These are phyloP conservation scores for Eulemur coronatus DNA, from an alignment of 2,797 vertebrate species.

Conservation along the genomic window DNA sequence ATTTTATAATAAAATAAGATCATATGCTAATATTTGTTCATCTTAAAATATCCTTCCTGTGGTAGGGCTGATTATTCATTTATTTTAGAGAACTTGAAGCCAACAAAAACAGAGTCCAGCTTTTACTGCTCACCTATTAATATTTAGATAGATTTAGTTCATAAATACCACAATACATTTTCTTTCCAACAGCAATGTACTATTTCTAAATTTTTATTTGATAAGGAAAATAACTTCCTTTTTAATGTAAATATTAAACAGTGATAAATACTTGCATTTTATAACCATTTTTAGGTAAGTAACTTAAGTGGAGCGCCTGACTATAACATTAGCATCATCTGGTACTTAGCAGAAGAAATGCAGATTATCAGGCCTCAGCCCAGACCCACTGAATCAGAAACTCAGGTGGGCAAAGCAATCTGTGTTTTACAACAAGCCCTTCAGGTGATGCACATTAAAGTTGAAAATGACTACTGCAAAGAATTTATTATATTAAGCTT, in stretches of 20 bases:
- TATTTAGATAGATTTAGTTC: background rate
- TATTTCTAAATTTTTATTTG: conserved; percentile 24
- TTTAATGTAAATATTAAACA: conserved; percentile 15
- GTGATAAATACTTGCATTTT: background rate
- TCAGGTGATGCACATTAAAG: background rate
- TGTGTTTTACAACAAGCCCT: background rate
- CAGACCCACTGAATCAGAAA: background rate
- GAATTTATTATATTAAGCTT: background rate
- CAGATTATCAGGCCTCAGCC: background rate
- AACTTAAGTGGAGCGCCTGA: background rate
- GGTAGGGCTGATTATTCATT: background rate
- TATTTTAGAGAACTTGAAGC: background rate
- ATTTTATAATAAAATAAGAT: conserved; percentile 31
- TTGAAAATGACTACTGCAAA: background rate
- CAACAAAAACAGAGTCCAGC: background rate
- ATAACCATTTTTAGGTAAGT: conserved; percentile 6
- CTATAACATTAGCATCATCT: background rate
- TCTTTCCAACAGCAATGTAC: background rate
- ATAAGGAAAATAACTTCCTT: conserved; percentile 18
- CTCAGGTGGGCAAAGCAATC: background rate
- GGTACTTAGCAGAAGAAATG: background rate
- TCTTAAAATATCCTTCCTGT: background rate
- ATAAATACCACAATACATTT: background rate
- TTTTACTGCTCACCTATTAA: background rate
- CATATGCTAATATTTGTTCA: background rate